A percentile compares a stretch with the other conserved stretches of the same genome.
Evolutionary conservation across 2,797 vertebrate genomes (phyloP).

Genomic region (Lepilemur septentrionalis): DNA sequence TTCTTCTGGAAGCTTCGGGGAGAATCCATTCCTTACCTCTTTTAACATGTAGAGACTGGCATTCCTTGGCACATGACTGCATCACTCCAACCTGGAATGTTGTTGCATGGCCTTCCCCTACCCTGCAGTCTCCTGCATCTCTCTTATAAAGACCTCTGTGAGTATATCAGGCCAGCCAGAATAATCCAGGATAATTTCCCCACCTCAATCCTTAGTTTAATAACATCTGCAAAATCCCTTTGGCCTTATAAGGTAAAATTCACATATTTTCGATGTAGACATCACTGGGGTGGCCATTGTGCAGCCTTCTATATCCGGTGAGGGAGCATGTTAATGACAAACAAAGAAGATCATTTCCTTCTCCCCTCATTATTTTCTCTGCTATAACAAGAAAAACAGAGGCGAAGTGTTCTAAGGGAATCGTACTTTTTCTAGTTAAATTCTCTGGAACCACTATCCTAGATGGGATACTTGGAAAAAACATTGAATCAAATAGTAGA

Average conservation of each 20-base stretch:
- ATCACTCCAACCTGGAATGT: background rate
- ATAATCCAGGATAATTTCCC: background rate
- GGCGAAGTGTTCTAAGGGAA: no score
- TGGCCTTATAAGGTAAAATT: background rate
- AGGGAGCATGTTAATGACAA: background rate
- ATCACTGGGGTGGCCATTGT: background rate
- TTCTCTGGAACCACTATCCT: no score
- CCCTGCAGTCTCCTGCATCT: background rate
- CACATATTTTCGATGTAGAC: background rate
- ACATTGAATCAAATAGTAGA: no score
- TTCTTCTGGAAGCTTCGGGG: background rate
- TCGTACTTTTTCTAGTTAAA: no score
- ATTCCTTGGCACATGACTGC: background rate
- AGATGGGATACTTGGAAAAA: no score
- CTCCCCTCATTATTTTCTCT: no score
- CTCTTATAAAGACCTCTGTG: background rate
- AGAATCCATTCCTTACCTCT: background rate
- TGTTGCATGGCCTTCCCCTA: background rate
- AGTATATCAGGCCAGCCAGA: background rate
- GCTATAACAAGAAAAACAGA: no score
- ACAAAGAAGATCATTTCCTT: no score
- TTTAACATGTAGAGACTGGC: background rate
- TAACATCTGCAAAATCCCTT: background rate
- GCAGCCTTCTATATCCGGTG: background rate
- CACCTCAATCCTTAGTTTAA: background rate